phyloP scores from a whole-genome alignment of 2,113 vertebrate species.

The Cisticola juncidis region DNA sequence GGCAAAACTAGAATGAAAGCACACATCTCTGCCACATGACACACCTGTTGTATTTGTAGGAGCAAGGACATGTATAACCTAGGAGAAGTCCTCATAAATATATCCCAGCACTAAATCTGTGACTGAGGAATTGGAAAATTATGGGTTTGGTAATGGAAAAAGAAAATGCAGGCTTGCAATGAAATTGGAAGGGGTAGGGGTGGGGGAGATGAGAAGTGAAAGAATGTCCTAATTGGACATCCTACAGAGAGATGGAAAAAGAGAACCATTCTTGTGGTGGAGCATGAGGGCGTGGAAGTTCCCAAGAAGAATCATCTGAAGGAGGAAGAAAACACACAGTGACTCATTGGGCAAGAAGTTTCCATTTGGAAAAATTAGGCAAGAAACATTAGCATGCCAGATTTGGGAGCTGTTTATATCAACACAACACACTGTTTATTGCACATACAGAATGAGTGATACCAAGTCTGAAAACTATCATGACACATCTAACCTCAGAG shows the following conservation, averaged over 20 bases:
- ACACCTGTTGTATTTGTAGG: neutral
- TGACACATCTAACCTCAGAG: neutral
- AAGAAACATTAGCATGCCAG: neutral
- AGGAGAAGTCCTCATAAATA: neutral
- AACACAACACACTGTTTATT: neutral
- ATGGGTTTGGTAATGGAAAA: neutral
- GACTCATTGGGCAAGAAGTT: slow-evolving; percentile 10
- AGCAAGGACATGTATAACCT: neutral
- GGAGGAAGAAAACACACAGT: slow-evolving; percentile 3
- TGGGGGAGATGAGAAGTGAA: neutral
- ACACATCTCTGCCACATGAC: neutral
- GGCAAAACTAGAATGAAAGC: neutral
- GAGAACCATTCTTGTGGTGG: neutral
- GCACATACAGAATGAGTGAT: neutral
- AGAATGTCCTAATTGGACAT: neutral
- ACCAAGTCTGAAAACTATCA: neutral
- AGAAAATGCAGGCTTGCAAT: neutral
- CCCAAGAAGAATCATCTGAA: neutral
- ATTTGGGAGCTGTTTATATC: neutral
- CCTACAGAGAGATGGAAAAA: neutral
- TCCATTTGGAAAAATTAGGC: slow-evolving; percentile 27
- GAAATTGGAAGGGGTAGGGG: no score
- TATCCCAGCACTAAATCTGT: neutral
- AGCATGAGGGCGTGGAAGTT: neutral
- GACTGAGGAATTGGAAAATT: neutral